Evolutionary conservation across 1,140 invertebrate species (phyloP).

Genomic region (Drosophila gunungcola): DNA sequence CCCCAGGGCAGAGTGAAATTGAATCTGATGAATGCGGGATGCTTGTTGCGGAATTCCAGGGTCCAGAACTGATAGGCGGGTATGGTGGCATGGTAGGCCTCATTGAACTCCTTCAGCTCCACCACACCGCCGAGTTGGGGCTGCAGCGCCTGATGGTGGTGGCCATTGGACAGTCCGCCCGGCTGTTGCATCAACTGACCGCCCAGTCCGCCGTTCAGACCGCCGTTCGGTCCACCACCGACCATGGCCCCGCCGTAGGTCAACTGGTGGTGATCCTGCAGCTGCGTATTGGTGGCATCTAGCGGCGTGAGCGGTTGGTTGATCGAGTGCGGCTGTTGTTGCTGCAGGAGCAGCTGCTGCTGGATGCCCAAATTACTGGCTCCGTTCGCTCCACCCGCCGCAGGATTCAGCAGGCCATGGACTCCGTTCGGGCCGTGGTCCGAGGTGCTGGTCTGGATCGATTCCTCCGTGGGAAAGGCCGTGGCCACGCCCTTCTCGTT

Average conservation of each 20-base stretch:
- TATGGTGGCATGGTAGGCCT: constrained; percentile 92
- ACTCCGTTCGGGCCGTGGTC: constrained; percentile 86
- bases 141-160: constrained; percentile 85
- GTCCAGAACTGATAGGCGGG: constrained; percentile 96
- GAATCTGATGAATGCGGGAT: constrained; percentile 94
- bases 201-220: constrained; percentile 16
- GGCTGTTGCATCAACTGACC: constrained; percentile 83
- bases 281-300: constrained; percentile 76
- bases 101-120: constrained; percentile 92
- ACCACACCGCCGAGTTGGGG: constrained; percentile 88
- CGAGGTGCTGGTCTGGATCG: constrained; percentile 88
- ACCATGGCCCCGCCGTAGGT: constrained; percentile 55
- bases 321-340: constrained; percentile 77
- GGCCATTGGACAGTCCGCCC: constrained; percentile 18
- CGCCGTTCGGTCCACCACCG: constrained; percentile 12
- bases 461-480: constrained; percentile 86
- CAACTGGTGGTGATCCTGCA: constrained; percentile 75
- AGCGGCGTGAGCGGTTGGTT: constrained; percentile 75
- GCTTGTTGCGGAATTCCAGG: constrained; percentile 94
- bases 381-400: background rate
- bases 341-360: constrained; percentile 75
- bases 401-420: constrained; percentile 12
- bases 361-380: constrained; percentile 63
- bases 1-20: constrained; percentile 96
- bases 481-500: constrained; percentile 70